A percentile compares a stretch with the other conserved stretches of the same genome.
These are phyloP conservation scores for Pristionchus maxplancki DNA, from an alignment of 2,888 invertebrate genomes.

Conservation along the genomic window DNA sequence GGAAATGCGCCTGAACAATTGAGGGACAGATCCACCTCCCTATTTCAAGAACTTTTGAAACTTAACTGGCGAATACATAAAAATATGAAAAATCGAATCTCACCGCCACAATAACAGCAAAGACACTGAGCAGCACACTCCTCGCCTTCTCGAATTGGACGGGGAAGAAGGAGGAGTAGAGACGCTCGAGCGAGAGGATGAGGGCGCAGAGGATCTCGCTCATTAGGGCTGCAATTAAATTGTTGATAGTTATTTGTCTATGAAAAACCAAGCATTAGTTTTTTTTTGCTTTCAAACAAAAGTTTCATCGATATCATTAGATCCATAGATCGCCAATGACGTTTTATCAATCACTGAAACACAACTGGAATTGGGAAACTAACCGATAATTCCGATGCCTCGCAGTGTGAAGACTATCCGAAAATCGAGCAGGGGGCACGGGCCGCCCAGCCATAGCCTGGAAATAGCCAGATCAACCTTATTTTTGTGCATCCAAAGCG, in stretches of 20 bases:
- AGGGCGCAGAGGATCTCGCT: constrained; percentile 1
- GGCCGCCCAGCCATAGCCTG: constrained; percentile 24
- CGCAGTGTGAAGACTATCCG: constrained; percentile 7
- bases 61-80: no score
- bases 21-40: no score
- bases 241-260: background rate
- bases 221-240: constrained; percentile 18
- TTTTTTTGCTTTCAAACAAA: background rate
- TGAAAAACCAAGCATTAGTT: background rate
- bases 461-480: background rate
- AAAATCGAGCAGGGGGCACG: background rate
- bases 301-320: background rate
- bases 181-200: background rate
- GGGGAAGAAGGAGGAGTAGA: constrained; percentile 27
- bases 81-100: no score
- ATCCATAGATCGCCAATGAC: background rate
- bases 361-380: no score
- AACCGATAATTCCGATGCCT: constrained; percentile 21
- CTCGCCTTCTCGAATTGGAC: background rate
- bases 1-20: no score
- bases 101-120: background rate
- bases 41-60: no score
- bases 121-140: background rate
- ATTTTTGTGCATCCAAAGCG: background rate
- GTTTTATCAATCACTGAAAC: background rate